Evolutionary conservation across 2,113 vertebrate genomes (phyloP), one percentile per base, ranked within the genome.

Genomic region (Rostratula benghalensis): DNA sequence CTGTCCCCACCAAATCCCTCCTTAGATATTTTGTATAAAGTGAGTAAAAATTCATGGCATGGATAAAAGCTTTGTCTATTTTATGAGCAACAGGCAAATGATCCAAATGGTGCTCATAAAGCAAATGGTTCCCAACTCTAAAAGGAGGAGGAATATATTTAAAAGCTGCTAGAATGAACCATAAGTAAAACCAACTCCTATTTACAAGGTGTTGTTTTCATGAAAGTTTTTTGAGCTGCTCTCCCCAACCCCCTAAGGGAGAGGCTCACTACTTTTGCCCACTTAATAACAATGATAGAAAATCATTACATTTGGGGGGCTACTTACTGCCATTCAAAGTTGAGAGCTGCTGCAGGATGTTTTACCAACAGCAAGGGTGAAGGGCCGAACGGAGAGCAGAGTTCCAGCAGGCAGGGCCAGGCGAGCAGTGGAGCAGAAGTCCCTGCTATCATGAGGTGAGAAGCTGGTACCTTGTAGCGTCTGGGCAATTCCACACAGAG

Each of bases 1-100:
- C 79, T 91, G 92, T 91, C 89, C 94, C 83, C 84, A 95, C 81
- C 57, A 97, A 96, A 96, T 97, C 89, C 93, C 96, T 97, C 94
- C 95, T 97, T 95, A 96, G 96, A 93, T 95, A 96, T 96, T 97
- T 93, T 97, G 74, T 93, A 90, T 93, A 96, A 97, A 97, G 96
- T 97, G 89, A 97, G 90, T 97, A 94, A 95, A 95, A 96, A 94
- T 97, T 97, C 82, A 95, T 94, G 77, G 89, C 87, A 95, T 84
- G 92, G 87, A 94, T 97, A 96, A 97, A 96, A 94, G 94, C 96
- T 95, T 97, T 96, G 93, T 92, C 56, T 85, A 59, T 95, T 97
- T 98, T 97, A 95, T 95, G 91, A 93, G 92, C 93, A 96, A 95
- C 84, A 65, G 75, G 77, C 83, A 97, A 96, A 92, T 97, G 92